These are phyloP conservation scores for Chelidonichthys spinosus DNA, from an alignment of 2,797 vertebrate genomes.

Conservation along the genomic window DNA sequence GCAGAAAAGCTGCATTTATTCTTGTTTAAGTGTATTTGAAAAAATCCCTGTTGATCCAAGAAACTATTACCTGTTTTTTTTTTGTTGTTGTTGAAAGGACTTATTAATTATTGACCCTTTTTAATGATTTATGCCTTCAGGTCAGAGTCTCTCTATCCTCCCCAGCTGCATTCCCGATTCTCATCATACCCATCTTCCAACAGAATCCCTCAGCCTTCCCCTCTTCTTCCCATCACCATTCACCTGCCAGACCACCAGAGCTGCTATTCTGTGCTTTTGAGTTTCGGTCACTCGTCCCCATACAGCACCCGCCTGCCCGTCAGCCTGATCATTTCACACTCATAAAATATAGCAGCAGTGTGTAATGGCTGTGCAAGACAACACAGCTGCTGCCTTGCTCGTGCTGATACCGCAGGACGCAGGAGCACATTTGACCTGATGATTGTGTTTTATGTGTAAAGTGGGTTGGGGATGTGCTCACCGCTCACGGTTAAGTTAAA, in stretches of 20 bases:
- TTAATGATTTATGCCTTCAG: background rate
- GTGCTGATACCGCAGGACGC: background rate
- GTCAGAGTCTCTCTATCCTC: background rate
- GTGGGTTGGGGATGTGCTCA: background rate
- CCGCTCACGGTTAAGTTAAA: background rate
- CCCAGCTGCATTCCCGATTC: background rate
- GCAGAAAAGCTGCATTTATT: background rate
- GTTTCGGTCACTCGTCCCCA: background rate
- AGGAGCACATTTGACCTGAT: background rate
- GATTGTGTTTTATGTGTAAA: background rate
- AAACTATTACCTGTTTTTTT: background rate
- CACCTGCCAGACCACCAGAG: background rate
- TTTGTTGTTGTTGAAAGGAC: too few relatives aligned
- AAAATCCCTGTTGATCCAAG: background rate
- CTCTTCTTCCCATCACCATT: background rate
- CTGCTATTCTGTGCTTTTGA: background rate
- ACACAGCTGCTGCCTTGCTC: background rate
- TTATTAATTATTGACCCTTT: background rate
- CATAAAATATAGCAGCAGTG: background rate
- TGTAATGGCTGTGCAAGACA: background rate
- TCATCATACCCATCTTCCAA: background rate
- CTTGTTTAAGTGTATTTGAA: background rate
- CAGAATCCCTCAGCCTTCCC: background rate
- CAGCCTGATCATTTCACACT: background rate
- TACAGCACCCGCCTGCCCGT: background rate